These are phyloP conservation scores for Puffinus mauretanicus DNA, from an alignment of 2,113 vertebrate genomes.

Conservation along the genomic window DNA sequence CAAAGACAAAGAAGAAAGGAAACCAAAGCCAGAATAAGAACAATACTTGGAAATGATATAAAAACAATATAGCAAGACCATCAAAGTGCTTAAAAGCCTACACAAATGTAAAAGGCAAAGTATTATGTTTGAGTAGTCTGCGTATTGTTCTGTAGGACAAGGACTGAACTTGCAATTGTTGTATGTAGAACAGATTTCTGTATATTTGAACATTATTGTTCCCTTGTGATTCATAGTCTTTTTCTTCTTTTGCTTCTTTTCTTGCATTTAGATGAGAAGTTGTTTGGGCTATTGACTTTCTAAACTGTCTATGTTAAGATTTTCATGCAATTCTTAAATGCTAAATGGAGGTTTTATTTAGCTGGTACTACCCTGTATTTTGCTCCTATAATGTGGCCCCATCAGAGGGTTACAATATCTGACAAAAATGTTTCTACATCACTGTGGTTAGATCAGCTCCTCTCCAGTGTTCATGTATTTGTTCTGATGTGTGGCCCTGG, in stretches of 20 bases:
- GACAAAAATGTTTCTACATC: not conserved
- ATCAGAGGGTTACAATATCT: not conserved
- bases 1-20: constrained; percentile 1
- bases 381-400: not conserved
- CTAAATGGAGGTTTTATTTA: not conserved
- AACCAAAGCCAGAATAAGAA: not conserved
- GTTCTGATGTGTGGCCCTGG: not conserved
- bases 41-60: not conserved
- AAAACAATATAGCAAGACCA: not conserved
- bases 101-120: not conserved
- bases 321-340: not conserved
- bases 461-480: not conserved
- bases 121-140: not conserved
- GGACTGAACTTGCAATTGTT: not conserved
- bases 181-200: not conserved
- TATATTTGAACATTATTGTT: not conserved
- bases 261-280: not conserved
- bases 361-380: not conserved
- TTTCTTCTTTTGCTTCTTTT: not conserved
- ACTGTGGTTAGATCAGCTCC: not conserved
- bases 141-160: not conserved
- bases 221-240: not conserved
- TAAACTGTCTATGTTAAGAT: not conserved
- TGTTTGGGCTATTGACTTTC: not conserved
- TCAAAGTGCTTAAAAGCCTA: not conserved